Conservation (phyloP, 2,797 vertebrate species). For the Sebastes hopkinsi region DNA sequence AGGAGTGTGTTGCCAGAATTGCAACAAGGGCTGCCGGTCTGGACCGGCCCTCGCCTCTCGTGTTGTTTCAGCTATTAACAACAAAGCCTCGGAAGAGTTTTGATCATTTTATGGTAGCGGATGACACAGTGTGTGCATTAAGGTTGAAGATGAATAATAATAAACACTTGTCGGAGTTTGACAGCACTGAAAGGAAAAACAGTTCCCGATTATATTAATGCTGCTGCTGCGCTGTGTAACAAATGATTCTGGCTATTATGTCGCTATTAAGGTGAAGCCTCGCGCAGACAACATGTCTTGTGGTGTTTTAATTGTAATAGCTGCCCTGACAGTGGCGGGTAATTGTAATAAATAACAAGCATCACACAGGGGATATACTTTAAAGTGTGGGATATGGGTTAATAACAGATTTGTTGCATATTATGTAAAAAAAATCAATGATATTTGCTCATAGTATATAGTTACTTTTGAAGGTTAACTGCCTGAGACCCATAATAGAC, state of each 20-base stretch:
- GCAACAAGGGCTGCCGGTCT: slow-evolving; percentile 56
- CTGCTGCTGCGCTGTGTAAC: neutral
- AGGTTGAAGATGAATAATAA: slow-evolving; percentile 8
- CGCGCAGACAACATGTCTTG: neutral
- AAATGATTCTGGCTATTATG: slow-evolving; percentile 17
- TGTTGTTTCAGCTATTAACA: slow-evolving; percentile 43
- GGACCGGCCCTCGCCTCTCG: slow-evolving; percentile 29
- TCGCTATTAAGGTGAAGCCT: neutral
- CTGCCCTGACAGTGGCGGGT: neutral
- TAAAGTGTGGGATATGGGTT: neutral
- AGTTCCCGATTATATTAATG: neutral
- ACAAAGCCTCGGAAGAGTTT: slow-evolving; percentile 23
- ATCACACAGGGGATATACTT: neutral
- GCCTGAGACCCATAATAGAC: no score
- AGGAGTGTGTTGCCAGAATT: slow-evolving; percentile 67
- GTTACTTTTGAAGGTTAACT: neutral
- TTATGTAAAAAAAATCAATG: neutral
- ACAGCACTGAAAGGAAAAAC: neutral
- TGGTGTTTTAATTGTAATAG: neutral
- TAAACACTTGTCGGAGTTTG: slow-evolving; percentile 24
- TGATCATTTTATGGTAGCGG: slow-evolving; percentile 10
- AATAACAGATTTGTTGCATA: neutral
- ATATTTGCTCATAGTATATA: neutral
- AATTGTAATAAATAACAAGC: slow-evolving; percentile 9
- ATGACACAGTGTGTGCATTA: slow-evolving; percentile 7